phyloP scores from a whole-genome alignment of 1,140 invertebrate genomes.

The Procambarus clarkii region DNA sequence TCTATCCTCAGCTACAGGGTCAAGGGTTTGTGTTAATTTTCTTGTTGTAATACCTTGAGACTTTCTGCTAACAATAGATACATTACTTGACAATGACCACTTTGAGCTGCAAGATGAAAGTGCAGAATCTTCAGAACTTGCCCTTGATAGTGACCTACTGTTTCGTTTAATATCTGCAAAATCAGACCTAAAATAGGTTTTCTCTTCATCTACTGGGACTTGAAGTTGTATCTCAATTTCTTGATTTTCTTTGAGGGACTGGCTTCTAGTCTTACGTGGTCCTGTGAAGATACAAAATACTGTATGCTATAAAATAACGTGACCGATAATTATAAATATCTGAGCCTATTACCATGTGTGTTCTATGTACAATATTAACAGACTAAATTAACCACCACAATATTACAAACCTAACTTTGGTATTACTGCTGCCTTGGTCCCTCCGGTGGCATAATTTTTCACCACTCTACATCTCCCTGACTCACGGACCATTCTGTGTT shows the following conservation, averaged over 20 bases:
- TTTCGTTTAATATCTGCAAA: background rate
- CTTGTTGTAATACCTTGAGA: background rate
- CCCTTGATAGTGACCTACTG: constrained; percentile 1
- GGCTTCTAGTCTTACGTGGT: constrained; percentile 22
- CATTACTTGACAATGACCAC: constrained; percentile 38
- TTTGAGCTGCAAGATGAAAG: constrained; percentile 33
- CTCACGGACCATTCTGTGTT: background rate
- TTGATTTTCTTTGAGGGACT: constrained; percentile 28
- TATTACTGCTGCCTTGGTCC: background rate
- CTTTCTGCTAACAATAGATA: constrained; percentile 9
- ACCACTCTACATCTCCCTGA: background rate
- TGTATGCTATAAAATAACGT: background rate
- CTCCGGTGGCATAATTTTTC: background rate
- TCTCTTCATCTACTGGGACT: background rate
- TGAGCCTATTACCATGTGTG: background rate
- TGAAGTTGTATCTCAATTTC: constrained; percentile 29
- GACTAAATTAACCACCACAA: background rate
- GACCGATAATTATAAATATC: background rate
- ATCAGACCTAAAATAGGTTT: background rate
- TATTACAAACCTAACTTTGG: background rate
- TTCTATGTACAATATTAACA: background rate
- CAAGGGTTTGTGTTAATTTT: background rate
- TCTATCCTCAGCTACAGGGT: constrained; percentile 17
- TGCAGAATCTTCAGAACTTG: constrained; percentile 26
- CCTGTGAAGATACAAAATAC: background rate